Evolutionary conservation across 2,113 vertebrate species (phyloP).

Genomic region (human (Homo sapiens)): GRCh38 chrX:152085001-152085500

Average conservation of each 20-base stretch:
- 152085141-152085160: background rate
- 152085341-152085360: background rate
- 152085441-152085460: too few relatives aligned
- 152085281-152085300: background rate
- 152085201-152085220: background rate
- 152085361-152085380: too few relatives aligned
- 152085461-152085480: too few relatives aligned
- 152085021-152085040: background rate
- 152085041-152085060: conserved; percentile 23
- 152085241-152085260: background rate
- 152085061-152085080: background rate
- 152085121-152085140: background rate
- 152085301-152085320: background rate
- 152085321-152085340: background rate
- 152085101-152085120: background rate
- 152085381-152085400: too few relatives aligned
- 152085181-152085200: background rate
- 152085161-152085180: background rate
- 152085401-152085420: too few relatives aligned
- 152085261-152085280: background rate
- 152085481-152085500: background rate
- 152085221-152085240: background rate
- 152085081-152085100: background rate
- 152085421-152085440: background rate
- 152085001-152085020: conserved; percentile 33